These are phyloP conservation scores for Cosmia trapezina DNA, from an alignment of 2,888 invertebrate species.

Conservation along the genomic window DNA sequence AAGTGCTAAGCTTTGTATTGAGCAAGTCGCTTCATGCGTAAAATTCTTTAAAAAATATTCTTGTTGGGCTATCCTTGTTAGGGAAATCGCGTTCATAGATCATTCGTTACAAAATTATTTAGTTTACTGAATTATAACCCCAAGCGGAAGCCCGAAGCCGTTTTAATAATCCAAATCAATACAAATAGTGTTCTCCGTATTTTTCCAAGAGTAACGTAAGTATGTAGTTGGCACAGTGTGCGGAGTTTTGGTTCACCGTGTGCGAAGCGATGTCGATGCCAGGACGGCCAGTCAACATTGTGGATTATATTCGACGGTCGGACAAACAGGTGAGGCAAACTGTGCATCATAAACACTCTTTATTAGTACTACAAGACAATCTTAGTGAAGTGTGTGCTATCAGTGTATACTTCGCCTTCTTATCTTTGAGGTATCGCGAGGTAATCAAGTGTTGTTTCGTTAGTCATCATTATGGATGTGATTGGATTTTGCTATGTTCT, in stretches of 20 bases:
- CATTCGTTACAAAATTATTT: not conserved
- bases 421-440: constrained; percentile 31
- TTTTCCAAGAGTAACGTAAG: constrained; percentile 29
- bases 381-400: constrained; percentile 37
- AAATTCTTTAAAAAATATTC: not conserved
- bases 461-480: constrained; percentile 18
- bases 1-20: too few species aligned
- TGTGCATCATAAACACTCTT: constrained; percentile 22
- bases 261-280: constrained; percentile 22
- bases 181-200: constrained; percentile 21
- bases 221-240: constrained; percentile 54
- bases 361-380: constrained; percentile 20
- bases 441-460: constrained; percentile 19
- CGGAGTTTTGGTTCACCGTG: constrained; percentile 24
- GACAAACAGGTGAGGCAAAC: constrained; percentile 51
- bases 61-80: not conserved
- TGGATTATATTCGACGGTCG: constrained; percentile 45
- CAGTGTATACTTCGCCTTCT: constrained; percentile 18
- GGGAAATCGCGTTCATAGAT: not conserved
- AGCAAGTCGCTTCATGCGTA: not conserved
- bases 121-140: not conserved
- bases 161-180: constrained; percentile 21
- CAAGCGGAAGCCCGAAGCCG: not conserved
- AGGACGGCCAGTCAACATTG: constrained; percentile 51
- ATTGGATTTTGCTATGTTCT: constrained; percentile 24